These are phyloP conservation scores for Steatocranus sp. DNA, from an alignment of 2,797 vertebrate genomes.

Conservation along the genomic window DNA sequence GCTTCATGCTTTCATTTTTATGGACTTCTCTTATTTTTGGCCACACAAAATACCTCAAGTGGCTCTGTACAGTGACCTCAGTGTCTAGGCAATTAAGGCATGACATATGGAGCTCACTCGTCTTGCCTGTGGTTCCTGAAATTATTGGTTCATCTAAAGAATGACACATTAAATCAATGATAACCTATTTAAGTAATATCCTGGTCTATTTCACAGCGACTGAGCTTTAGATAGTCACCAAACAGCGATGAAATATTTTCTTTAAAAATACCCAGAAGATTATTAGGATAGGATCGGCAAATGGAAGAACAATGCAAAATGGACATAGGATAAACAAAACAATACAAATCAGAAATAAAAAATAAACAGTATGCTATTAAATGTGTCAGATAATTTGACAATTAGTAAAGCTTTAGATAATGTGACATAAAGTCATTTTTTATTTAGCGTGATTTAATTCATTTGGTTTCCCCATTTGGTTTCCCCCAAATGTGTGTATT, in stretches of 20 bases:
- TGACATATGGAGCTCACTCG: not conserved
- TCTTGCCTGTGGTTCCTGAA: not conserved
- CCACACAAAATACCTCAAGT: slow-evolving; percentile 23
- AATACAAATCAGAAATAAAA: not conserved
- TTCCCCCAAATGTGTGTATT: not conserved
- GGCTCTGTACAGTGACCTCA: slow-evolving; percentile 34
- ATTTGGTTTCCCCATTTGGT: not conserved
- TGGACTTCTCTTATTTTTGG: slow-evolving; percentile 52
- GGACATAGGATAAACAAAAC: not conserved
- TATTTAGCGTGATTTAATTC: no score
- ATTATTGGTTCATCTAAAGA: not conserved
- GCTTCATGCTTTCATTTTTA: slow-evolving; percentile 46
- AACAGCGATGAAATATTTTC: not conserved
- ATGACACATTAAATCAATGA: not conserved
- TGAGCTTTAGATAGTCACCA: not conserved
- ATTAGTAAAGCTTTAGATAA: not conserved
- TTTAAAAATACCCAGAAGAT: not conserved
- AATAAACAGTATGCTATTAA: not conserved
- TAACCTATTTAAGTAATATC: not conserved
- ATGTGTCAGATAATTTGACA: not conserved
- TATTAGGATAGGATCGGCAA: not conserved
- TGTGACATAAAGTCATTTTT: not conserved
- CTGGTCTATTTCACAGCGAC: not conserved
- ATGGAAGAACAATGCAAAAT: not conserved
- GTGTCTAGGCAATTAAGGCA: slow-evolving; percentile 15